A percentile compares a stretch with the other conserved stretches of the same genome.
Conservation (phyloP, 2,113 vertebrate species). For the Nanorana parkeri region DNA sequence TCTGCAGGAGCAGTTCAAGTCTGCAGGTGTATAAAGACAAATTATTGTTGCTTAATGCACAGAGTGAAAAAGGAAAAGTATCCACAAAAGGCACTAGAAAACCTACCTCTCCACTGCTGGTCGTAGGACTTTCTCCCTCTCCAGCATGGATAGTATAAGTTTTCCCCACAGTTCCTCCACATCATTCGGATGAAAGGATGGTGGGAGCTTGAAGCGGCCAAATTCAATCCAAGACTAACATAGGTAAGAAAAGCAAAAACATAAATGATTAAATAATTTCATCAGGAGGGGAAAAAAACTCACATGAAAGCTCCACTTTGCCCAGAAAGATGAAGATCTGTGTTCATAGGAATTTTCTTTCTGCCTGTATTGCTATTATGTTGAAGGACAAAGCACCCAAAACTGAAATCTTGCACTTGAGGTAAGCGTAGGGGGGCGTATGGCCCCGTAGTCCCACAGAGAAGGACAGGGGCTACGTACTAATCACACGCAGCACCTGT, state of each 20-base stretch:
- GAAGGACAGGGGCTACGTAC: no score
- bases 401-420: no score
- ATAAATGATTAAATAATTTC: neutral
- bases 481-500: no score
- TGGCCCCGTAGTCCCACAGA: no score
- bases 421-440: no score
- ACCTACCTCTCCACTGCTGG: constrained; percentile 91
- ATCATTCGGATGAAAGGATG: constrained; percentile 92
- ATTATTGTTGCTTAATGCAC: neutral
- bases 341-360: no score
- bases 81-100: neutral
- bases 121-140: constrained; percentile 91
- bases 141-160: constrained; percentile 97
- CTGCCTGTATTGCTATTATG: no score
- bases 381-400: no score
- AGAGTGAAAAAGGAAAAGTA: neutral
- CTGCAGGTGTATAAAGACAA: constrained; percentile 66
- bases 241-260: neutral
- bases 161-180: constrained; percentile 98
- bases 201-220: constrained; percentile 92
- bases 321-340: no score
- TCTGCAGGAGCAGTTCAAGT: constrained; percentile 91
- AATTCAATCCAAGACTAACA: constrained; percentile 95
- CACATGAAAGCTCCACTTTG: no score
- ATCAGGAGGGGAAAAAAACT: neutral